Evolutionary conservation across 1,140 invertebrate genomes (phyloP), one percentile per base, ranked within the genome.

Genomic region (Drosophila hydei): DNA sequence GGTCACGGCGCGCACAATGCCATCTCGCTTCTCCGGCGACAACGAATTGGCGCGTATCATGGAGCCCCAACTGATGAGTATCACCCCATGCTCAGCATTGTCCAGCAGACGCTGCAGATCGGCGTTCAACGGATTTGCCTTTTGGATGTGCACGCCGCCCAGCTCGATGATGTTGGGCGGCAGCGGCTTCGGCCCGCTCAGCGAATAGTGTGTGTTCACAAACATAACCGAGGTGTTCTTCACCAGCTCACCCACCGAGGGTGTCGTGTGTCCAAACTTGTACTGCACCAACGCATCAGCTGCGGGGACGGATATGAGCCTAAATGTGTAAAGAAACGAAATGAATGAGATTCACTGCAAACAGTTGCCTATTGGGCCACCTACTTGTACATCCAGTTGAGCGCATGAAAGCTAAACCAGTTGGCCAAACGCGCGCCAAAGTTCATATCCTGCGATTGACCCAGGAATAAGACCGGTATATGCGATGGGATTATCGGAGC

Each of bases 61-160:
- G 3, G 95, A 95, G 16, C 96, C 96, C 75, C 96, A 93, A 68
- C 94, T 95, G 71, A 96, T 95, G 61, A 94, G 94, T 30, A 96
- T 93, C 1, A 95, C 94, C 0, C 95, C 95, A 74, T 95, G 90
- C 62, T 93, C 92, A 36, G 95, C 94, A 67, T 94, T 94, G 62
- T 95, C 94, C 33, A 96, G 89, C 90, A 95, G 94, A 55, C 94
- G 94, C 75, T 95, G 92, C 11, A 96, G 72, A 45, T 95, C 94
- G 52, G 92, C 65, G n/a, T 93, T 92, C 64, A 95, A 75, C 11
- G 92, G 90, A 65, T 94, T 93, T 0, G 93, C 74, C 62, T 94
- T 83, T 48, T 88, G 89, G 14, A 95, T 92, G 75, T 95, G 95
- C 72, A 95, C 93, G 1, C 95, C 95, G 14, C 94, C 95, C 23